Percentiles rank a stretch among this genome's conserved stretches.
Evolutionary conservation across 2,888 invertebrate genomes (phyloP).

Genomic region (Heteromurus nitidus): DNA sequence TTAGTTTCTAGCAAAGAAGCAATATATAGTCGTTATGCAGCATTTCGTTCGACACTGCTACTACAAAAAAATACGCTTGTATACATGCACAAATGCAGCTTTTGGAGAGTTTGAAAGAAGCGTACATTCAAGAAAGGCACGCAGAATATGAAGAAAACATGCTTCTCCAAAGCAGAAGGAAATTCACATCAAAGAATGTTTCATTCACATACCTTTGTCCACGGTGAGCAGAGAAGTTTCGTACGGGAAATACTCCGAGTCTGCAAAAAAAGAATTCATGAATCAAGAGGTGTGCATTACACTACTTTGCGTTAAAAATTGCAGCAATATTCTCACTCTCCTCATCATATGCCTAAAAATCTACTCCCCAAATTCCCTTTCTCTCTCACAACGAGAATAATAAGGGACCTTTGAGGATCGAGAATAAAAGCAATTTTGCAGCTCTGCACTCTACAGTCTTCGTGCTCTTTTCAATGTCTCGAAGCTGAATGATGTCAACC

Average conservation of each 20-base stretch:
- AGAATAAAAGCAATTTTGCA: not conserved
- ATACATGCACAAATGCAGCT: no score
- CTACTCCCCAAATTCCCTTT: not conserved
- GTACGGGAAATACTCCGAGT: slow-evolving; percentile 64
- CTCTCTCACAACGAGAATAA: not conserved
- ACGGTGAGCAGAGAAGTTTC: slow-evolving; percentile 63
- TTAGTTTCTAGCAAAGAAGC: no score
- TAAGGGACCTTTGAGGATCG: not conserved
- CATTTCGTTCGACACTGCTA: no score
- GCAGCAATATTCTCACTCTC: not conserved
- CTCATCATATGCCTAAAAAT: not conserved
- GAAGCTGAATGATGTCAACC: not conserved
- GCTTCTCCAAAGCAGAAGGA: not conserved
- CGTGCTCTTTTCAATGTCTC: not conserved
- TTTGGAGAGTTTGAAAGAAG: no score
- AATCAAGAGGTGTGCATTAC: slow-evolving; percentile 16
- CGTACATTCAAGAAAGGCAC: no score
- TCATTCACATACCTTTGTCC: slow-evolving; percentile 59
- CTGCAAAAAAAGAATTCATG: slow-evolving; percentile 37
- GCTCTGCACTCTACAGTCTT: not conserved
- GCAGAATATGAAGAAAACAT: no score
- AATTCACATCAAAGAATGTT: slow-evolving; percentile 9
- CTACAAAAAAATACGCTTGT: no score
- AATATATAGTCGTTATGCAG: no score
- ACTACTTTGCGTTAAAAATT: not conserved